Conservation (phyloP, 1,140 invertebrate species). For the Drosophila chauvacae region DNA sequence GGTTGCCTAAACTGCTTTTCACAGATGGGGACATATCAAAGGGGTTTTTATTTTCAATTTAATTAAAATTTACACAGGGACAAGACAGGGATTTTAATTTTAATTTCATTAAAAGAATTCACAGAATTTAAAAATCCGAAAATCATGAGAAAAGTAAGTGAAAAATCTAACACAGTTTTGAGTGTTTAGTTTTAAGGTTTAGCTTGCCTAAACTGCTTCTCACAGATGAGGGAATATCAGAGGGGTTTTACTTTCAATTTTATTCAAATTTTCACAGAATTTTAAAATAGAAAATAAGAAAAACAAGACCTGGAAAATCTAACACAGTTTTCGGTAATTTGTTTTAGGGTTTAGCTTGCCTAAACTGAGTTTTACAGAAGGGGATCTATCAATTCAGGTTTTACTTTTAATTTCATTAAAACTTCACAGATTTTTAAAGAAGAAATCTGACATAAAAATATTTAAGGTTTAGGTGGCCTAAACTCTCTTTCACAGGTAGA, state of each 20-base stretch:
- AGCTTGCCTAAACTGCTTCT: conserved; percentile 1
- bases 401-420: conserved; percentile 25
- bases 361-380: conserved; percentile 1
- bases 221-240: conserved; percentile 16
- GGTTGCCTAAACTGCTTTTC: not conserved
- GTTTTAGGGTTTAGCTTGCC: not conserved
- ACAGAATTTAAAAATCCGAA: not conserved
- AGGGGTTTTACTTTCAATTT: conserved; percentile 25
- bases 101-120: conserved; percentile 26
- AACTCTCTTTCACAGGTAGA: not conserved
- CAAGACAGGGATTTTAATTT: not conserved
- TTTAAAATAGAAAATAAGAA: not conserved
- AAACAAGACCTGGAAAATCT: not conserved
- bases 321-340: conserved; percentile 1
- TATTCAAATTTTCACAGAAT: conserved; percentile 28
- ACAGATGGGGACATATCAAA: conserved; percentile 1
- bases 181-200: not conserved
- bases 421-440: conserved; percentile 10
- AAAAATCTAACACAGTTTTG: not conserved
- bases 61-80: conserved; percentile 19
- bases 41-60: conserved; percentile 19
- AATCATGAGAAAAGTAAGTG: not conserved
- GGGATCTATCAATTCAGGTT: not conserved
- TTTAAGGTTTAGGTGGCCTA: not conserved
- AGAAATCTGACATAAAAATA: not conserved